These are phyloP conservation scores for Chrysodeixis includens DNA, from an alignment of 2,888 invertebrate genomes.

Conservation along the genomic window DNA sequence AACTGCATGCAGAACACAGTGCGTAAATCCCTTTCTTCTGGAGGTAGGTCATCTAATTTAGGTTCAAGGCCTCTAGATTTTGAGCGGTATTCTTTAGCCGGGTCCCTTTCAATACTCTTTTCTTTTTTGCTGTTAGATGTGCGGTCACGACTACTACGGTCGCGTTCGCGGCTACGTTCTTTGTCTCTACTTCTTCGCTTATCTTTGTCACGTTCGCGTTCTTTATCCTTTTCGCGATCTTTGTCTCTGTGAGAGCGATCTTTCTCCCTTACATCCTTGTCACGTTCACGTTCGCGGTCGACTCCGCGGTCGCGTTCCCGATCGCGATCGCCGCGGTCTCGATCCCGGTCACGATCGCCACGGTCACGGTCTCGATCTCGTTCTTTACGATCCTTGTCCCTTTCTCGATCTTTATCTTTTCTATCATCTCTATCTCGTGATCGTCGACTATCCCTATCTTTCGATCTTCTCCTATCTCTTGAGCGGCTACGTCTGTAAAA, in stretches of 20 bases:
- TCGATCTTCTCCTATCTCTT: conserved; percentile 86
- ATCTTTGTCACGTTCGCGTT: conserved; percentile 71
- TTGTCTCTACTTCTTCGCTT: conserved; percentile 69
- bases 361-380: conserved; percentile 67
- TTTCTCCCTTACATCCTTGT: conserved; percentile 61
- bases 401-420: conserved; percentile 81
- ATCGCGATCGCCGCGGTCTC: conserved; percentile 72
- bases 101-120: conserved; percentile 75
- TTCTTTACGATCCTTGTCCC: conserved; percentile 75
- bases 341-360: conserved; percentile 69
- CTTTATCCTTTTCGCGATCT: conserved; percentile 67
- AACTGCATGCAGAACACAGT: conserved; percentile 99
- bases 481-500: conserved; percentile 81
- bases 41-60: conserved; percentile 94
- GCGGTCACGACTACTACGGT: conserved; percentile 73
- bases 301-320: conserved; percentile 68
- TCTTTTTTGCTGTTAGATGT: conserved; percentile 71
- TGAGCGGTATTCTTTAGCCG: conserved; percentile 77
- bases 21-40: conserved; percentile 99
- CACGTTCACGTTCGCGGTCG: conserved; percentile 63
- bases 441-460: conserved; percentile 90
- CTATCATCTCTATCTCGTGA: conserved; percentile 88
- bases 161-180: conserved; percentile 79
- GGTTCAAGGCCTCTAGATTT: conserved; percentile 88
- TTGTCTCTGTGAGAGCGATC: conserved; percentile 75